Evolutionary conservation across 2,113 vertebrate genomes (phyloP).

Genomic region (Donacobius atricapilla): DNA sequence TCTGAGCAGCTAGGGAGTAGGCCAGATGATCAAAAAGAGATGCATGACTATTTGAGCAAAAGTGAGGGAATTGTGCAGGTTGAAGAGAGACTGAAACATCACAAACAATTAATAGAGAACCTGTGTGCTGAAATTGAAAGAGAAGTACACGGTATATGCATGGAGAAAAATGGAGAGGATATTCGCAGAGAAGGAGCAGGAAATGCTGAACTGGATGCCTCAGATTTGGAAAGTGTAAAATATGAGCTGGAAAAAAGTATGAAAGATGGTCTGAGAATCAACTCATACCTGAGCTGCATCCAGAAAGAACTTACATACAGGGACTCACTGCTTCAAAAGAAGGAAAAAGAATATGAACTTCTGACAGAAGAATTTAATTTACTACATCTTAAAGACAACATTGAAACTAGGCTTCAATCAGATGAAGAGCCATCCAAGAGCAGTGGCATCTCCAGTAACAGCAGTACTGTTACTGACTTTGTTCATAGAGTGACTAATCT

Average conservation of each 20-base stretch:
- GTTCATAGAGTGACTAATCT: constrained; percentile 72
- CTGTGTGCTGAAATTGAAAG: constrained; percentile 85
- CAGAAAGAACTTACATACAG: constrained; percentile 83
- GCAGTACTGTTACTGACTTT: constrained; percentile 45
- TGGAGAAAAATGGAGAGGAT: constrained; percentile 37
- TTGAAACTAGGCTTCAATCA: constrained; percentile 20
- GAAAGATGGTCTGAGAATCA: constrained; percentile 81
- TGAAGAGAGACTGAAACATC: constrained; percentile 80
- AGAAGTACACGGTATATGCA: constrained; percentile 72
- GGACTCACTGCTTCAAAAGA: constrained; percentile 78
- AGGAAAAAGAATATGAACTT: constrained; percentile 87
- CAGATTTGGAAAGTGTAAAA: constrained; percentile 75
- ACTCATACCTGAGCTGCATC: constrained; percentile 78
- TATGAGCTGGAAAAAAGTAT: constrained; percentile 83
- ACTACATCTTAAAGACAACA: constrained; percentile 69
- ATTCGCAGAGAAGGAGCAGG: background rate
- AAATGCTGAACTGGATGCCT: constrained; percentile 51
- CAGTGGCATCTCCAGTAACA: constrained; percentile 2
- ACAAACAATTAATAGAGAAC: constrained; percentile 80
- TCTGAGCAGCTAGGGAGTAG: constrained; percentile 26
- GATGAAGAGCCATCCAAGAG: constrained; percentile 62
- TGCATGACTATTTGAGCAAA: constrained; percentile 72
- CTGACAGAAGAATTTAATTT: constrained; percentile 81
- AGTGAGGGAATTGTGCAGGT: constrained; percentile 79
- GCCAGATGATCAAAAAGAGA: constrained; percentile 57